Evolutionary conservation across 1,140 invertebrate genomes (phyloP), one percentile per base, ranked within the genome.

Genomic region (Eueides isabella): DNA sequence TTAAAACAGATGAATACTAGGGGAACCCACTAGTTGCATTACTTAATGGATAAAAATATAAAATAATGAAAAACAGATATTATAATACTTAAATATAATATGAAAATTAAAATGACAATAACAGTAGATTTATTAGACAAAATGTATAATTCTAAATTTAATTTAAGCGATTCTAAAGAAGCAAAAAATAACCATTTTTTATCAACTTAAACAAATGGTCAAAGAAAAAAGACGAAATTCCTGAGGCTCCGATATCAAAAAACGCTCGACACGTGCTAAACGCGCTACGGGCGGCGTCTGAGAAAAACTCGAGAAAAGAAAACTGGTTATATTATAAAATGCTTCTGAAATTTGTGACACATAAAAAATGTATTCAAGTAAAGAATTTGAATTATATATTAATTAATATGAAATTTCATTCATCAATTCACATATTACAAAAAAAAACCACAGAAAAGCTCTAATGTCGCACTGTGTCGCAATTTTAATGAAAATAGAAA

Each of bases 191-290:
- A n/a, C 16, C 41, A 44, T 16, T 44, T n/a, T 44, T 44, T 44
- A 2, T 44, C 41, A n/a, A n/a, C n/a, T 44, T 44, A 44, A 19
- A 44, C n/a, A 19, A 19, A 44, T 19, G n/a, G 41, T 44, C 6
- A 44, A 38, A 44, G 41, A 41, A 26, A 63, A 61, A 44, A 61
- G 33, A 68, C 61, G 14, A 29, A 68, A 69, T 68, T 68, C 61
- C 61, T 19, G 14, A 26, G 67, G 29, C 73, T 71, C 67, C 23
- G 61, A 76, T 78, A 76, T 76, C 78, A 79, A 79, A 79, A 76
- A 79, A 68, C 38, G 35, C 71, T 71, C 64, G 78, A 79, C 78
- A 72, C 64, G 62, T 72, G 67, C 63, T 71, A 38, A 16, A 38
- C 35, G 35, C 72, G 23, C 65, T 68, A 74, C 61, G 26, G 62